Evolutionary conservation across 2,113 vertebrate species (phyloP), one percentile per base, ranked within the genome.

Genomic region (Zapus hudsonius): DNA sequence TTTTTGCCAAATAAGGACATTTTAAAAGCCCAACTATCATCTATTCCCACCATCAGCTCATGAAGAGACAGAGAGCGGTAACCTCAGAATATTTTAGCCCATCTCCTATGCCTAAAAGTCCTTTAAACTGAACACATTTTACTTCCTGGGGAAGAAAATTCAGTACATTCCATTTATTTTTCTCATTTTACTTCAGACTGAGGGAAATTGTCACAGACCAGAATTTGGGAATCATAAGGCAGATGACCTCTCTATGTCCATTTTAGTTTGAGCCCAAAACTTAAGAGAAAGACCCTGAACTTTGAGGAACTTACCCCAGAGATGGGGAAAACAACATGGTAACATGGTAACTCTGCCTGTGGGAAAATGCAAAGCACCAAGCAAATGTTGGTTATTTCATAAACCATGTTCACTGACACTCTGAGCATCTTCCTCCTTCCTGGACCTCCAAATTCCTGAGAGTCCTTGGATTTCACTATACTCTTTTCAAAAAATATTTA

Each of bases 1-100:
- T 85, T 94, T 85, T 89, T 93, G 85, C 96, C 94, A 97, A 96
- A 96, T 96, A 96, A 95, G 92, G 95, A 79, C 55, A 86, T 85
- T 84, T 70, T 40, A 70, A 95, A 94, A 95, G 70, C 42, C 79
- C 61, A 72, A 38, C 64, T 64, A 55, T 73, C 74, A 75, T 66
- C 66, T 42, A 73, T 29, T 78, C 82, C 73, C 85, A 72, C 44
- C 80, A 85, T 87, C 82, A 73, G 64, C 79, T 91, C 87, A 85
- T n/a, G 57, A 89, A 80, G 87, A 90, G 70, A 91, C 89, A 76
- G 75, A 89, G 84, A 88, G 59, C 59, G 40, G 73, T 82, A 94
- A 75, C 40, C 81, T 84, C 90, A 38, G 72, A 74, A n/a, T 61
- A 89, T 55, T 42, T 84, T 23, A 64, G 33, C 55, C 63, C 13